Conservation (phyloP, 2,797 vertebrate genomes). For the Apodemus agrarius region DNA sequence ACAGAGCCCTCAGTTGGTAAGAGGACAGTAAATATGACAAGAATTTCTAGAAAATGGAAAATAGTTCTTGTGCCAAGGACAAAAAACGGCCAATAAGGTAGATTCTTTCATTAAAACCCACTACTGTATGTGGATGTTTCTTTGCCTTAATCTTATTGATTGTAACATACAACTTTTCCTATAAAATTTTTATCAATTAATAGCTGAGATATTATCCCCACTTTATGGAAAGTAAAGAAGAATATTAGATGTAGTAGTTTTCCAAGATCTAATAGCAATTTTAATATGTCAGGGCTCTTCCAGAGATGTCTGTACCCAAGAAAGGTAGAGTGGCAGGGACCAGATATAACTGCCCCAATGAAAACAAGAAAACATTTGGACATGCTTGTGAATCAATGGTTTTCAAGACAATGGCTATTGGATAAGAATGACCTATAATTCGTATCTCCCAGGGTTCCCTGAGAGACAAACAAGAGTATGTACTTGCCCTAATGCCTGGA, state of each 20-base stretch:
- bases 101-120: neutral
- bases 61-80: neutral
- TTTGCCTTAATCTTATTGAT: neutral
- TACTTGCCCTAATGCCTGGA: neutral
- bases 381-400: neutral
- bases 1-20: neutral
- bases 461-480: neutral
- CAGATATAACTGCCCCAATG: neutral
- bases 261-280: neutral
- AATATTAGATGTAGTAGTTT: neutral
- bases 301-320: neutral
- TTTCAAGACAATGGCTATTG: neutral
- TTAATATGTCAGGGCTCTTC: neutral
- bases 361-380: conserved; percentile 8
- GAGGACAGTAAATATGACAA: neutral
- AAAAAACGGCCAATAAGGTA: neutral
- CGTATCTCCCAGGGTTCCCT: neutral
- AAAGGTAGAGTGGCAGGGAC: neutral
- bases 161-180: neutral
- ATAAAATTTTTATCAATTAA: neutral
- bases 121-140: neutral
- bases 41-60: neutral
- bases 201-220: neutral
- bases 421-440: neutral
- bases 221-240: neutral